phyloP scores from a whole-genome alignment of 2,113 vertebrate species.

The Cisticola juncidis region DNA sequence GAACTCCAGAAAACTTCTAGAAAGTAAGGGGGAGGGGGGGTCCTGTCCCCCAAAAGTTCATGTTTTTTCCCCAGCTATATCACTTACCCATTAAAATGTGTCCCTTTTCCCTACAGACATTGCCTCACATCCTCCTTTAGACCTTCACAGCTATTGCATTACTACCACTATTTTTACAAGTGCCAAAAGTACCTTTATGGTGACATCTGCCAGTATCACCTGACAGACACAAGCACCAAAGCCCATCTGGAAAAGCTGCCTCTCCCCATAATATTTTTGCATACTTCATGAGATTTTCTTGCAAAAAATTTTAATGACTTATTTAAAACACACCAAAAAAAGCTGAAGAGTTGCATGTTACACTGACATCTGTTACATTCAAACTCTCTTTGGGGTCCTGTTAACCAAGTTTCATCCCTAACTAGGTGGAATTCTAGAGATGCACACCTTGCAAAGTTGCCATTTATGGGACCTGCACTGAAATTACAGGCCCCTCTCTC shows the following conservation, averaged over 20 bases:
- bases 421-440: background rate
- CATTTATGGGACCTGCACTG: background rate
- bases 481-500: background rate
- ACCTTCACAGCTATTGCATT: background rate
- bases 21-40: background rate
- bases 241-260: background rate
- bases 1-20: background rate
- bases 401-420: background rate
- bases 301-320: background rate
- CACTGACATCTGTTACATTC: background rate
- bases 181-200: background rate
- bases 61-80: background rate
- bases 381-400: background rate
- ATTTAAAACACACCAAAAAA: background rate
- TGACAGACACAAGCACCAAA: background rate
- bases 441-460: background rate
- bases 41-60: background rate
- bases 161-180: background rate
- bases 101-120: background rate
- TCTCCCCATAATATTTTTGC: background rate
- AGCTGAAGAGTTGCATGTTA: background rate
- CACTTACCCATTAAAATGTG: background rate
- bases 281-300: background rate
- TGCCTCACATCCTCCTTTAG: background rate
- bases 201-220: background rate